Evolutionary conservation across 2,888 invertebrate species (phyloP), one percentile per base, ranked within the genome.

Genomic region (Ectobius pallidus): DNA sequence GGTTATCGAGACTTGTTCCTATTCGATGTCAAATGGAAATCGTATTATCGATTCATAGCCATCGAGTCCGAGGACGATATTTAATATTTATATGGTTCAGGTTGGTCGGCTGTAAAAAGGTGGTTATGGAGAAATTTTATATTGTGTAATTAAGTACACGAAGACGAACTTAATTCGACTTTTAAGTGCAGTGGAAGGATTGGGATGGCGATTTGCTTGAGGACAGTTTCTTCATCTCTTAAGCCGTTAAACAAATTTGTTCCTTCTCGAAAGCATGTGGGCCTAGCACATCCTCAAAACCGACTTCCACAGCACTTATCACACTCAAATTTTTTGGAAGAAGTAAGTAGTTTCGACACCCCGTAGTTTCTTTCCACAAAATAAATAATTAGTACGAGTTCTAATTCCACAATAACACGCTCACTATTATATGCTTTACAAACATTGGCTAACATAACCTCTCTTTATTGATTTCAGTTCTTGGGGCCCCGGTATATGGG

Each of bases 131-230:
- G 30, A 32, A 18, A 30, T 7, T 2, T n/a, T 30, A n/a, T 58
- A n/a, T 30, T 30, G 58, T 30, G 4, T 58, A 16, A 58, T 4
- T 58, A 30, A 58, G n/a, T 3, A n/a, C 2, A 32, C 58, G 58
- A 58, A 32, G 14, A 9, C 55, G 25, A 27, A 55, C 2, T 11
- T 16, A 6, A 58, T n/a, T 58, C 3, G 2, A 4, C 2, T 30
- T 58, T 58, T 25, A 30, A n/a, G n/a, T 30, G 27, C 30, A 30
- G 30, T n/a, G 22, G 58, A 30, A 30, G 1, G 16, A 2, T 25
- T 58, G 65, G 46, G 79, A 88, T 88, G 88, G 86, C 88, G 78
- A 85, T 86, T 79, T 87, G 86, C 78, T 82, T 88, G 78, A 86
- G 88, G 77, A 84, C 86, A 52, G 80, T 88, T 76, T 84, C 87